Base-by-base conservation (phyloP, 2,888 invertebrate genomes). In the Cryptocephalus primarius region DNA sequence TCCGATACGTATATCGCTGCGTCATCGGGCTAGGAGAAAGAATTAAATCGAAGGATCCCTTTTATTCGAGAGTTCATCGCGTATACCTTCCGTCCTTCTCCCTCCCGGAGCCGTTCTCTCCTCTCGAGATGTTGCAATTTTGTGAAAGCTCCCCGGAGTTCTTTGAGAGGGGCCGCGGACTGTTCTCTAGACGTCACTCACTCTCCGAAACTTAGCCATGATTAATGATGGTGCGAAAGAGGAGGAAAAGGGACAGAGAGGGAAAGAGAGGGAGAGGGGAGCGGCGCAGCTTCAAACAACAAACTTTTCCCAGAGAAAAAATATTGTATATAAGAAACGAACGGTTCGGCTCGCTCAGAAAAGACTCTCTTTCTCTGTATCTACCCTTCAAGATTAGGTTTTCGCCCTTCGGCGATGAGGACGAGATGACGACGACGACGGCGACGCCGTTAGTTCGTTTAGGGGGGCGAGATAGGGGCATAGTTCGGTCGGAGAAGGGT, bases 281-380 rank as follows among this genome's bases (percentile, higher is more conserved):
- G 65, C 67, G 68, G 68, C 69, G 71, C 73, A 72, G 74, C 74
- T 74, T 73, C 74, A 73, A 76, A 76, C 76, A 76, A 76, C 76
- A 76, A 76, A 76, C 74, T 76, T 76, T 76, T 76, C 76, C 75
- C 75, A 75, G 75, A 72, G 74, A 75, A 70, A 70, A 70, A 70
- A 71, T 70, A 68, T 68, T 68, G 64, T 67, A 65, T 68, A 69
- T 68, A 70, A 70, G 70, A 69, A 70, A 70, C 67, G 68, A 69
- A 68, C 66, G 43, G 42, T 32, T 14, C 31, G 22, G 63, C 22
- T 22, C 22, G 22, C 22, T 64, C 66, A 66, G 63, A 61, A 69
- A 69, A 69, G 69, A 69, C 64, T 69, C 64, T 69, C 67, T 69
- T 65, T 68, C 65, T 68, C 65, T 67, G 66, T 69, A 70, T 70